phyloP scores from a whole-genome alignment of 1,140 invertebrate genomes.

The Delia radicum region DNA sequence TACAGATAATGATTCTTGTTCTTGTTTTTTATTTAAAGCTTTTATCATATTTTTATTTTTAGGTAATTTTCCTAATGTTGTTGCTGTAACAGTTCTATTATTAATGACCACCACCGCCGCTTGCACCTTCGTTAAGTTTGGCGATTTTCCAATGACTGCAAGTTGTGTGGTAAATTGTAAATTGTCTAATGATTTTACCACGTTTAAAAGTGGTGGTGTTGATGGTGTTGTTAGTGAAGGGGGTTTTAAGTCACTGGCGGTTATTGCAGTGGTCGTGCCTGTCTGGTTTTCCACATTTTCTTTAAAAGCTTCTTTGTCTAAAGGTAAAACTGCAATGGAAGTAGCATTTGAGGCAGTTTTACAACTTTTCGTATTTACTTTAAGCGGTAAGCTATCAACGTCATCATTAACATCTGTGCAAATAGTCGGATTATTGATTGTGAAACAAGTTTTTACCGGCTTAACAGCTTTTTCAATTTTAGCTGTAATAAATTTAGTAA shows the following conservation, averaged over 20 bases:
- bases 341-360: neutral
- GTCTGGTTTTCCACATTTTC: constrained; percentile 16
- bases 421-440: neutral
- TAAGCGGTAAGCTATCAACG: neutral
- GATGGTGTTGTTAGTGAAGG: neutral
- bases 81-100: neutral
- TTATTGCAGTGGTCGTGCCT: too few species aligned
- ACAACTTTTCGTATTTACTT: neutral
- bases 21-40: too few species aligned
- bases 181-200: neutral
- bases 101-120: neutral
- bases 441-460: constrained; percentile 20
- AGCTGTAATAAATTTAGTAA: neutral
- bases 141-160: constrained; percentile 11
- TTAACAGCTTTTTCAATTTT: constrained; percentile 14
- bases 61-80: neutral
- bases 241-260: too few species aligned
- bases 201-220: constrained; percentile 2
- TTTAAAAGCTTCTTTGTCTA: constrained; percentile 3
- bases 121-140: constrained; percentile 8
- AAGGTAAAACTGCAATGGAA: neutral
- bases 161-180: constrained; percentile 1
- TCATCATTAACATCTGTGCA: constrained; percentile 5
- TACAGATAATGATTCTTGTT: neutral
- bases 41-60: constrained; percentile 31